A percentile compares a stretch with the other conserved stretches of the same genome.
Conservation (phyloP, 1,140 invertebrate genomes). For the Drosophila malerkotliana region DNA sequence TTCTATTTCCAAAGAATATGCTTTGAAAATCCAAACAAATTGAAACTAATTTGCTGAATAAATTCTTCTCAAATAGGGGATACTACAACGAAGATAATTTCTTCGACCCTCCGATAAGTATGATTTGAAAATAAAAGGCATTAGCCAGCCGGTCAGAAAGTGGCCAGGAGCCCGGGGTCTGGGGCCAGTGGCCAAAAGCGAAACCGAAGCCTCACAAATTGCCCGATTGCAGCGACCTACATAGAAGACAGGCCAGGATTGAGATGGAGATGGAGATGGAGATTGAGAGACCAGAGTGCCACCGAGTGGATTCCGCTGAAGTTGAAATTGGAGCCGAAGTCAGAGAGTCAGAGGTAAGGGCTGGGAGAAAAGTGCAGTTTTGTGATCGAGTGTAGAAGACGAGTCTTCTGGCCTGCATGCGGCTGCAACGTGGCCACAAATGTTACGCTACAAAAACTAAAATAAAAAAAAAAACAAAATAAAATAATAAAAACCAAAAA, state of each 20-base stretch:
- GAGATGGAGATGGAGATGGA: too few species aligned
- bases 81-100: neutral
- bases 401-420: slow-evolving; percentile 13
- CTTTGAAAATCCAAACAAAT: too few species aligned
- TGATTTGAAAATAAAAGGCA: slow-evolving; percentile 67
- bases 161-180: neutral
- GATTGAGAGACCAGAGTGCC: slow-evolving; percentile 3
- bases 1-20: too few species aligned
- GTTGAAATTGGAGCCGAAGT: slow-evolving; percentile 1
- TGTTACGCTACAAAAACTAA: slow-evolving; percentile 12
- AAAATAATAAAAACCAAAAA: neutral
- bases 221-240: slow-evolving; percentile 75
- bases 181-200: slow-evolving; percentile 23
- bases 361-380: slow-evolving; percentile 24
- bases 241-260: slow-evolving; percentile 49
- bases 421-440: slow-evolving; percentile 52
- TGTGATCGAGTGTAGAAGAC: slow-evolving; percentile 13
- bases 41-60: too few species aligned
- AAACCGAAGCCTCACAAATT: slow-evolving; percentile 58
- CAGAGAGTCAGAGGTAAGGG: neutral
- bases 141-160: slow-evolving; percentile 45
- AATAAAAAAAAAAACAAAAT: neutral
- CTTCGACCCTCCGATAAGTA: slow-evolving; percentile 12
- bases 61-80: neutral
- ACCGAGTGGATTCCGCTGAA: neutral